Percentiles rank a stretch among this genome's conserved stretches.
phyloP scores from a whole-genome alignment of 1,140 invertebrate species.

The Geopemphigus sp. region DNA sequence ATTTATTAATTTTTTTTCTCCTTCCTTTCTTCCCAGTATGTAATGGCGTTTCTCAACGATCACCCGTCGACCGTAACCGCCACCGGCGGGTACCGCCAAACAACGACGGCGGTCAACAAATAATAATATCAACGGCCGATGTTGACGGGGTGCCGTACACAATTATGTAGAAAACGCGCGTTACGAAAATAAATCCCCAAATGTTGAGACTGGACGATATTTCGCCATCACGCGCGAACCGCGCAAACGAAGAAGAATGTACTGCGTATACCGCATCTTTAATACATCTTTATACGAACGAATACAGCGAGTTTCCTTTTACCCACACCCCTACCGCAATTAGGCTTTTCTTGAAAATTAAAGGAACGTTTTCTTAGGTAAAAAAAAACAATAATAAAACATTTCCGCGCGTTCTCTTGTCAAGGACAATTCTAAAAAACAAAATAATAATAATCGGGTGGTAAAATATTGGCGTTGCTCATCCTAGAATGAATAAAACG shows the following conservation, averaged over 20 bases:
- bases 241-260: too few species aligned
- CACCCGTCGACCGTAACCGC: background rate
- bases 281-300: too few species aligned
- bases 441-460: background rate
- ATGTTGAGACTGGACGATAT: too few species aligned
- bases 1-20: constrained; percentile 41
- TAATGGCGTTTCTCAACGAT: background rate
- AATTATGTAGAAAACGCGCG: background rate
- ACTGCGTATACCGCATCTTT: too few species aligned
- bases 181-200: background rate
- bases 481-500: constrained; percentile 22
- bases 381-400: background rate
- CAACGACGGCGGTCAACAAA: constrained; percentile 24
- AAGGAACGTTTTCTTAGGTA: background rate
- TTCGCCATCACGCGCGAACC: too few species aligned
- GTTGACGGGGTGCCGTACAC: constrained; percentile 15
- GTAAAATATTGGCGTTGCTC: background rate
- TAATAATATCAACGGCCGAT: background rate
- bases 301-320: too few species aligned
- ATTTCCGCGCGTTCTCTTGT: background rate
- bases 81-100: background rate
- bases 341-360: background rate
- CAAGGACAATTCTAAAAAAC: constrained; percentile 19
- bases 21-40: background rate
- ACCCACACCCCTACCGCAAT: too few species aligned